Evolutionary conservation across 2,888 invertebrate genomes (phyloP), one percentile per base, ranked within the genome.

Genomic region (Epiblema foenella): DNA sequence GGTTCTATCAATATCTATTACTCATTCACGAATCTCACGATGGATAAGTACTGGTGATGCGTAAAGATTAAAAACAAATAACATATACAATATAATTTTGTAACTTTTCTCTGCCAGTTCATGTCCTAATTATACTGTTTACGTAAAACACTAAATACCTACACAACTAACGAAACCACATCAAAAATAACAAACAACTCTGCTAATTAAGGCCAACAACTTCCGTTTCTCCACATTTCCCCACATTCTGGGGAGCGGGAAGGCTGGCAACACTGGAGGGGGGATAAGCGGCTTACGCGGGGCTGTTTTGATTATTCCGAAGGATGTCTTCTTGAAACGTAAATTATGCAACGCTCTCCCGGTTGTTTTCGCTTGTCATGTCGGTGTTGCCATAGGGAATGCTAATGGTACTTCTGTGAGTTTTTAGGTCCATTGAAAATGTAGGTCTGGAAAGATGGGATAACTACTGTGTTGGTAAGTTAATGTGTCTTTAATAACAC

Each of bases 291-390:
- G 91, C 91, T 92, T 91, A 90, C 70, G 74, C 75, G 80, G 87
- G 89, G 86, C 85, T 92, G 92, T 91, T 93, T 91, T 93, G 91
- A 93, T 93, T 91, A 93, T 92, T 92, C 89, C 92, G 84, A 88
- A 91, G 91, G 89, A 89, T 89, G 92, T 91, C 91, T 89, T 90
- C 91, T 90, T 90, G 88, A 81, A 83, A 87, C 89, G 87, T 92
- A 90, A 93, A 93, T 93, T 93, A 93, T 93, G 92, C 93, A 93
- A 86, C 79, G 85, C 82, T 76, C 75, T 75, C 65, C 67, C 70
- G 62, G 59, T 70, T 74, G 72, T 74, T 74, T 74, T 74, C 72
- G 71, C 70, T 64, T 70, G 70, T 71, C 66, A 71, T 71, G 71
- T 66, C 51, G 66, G 68, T 69, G 69, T 69, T 66, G 65, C 70